phyloP scores from a whole-genome alignment of 2,888 invertebrate species.

The Ophraella communa region DNA sequence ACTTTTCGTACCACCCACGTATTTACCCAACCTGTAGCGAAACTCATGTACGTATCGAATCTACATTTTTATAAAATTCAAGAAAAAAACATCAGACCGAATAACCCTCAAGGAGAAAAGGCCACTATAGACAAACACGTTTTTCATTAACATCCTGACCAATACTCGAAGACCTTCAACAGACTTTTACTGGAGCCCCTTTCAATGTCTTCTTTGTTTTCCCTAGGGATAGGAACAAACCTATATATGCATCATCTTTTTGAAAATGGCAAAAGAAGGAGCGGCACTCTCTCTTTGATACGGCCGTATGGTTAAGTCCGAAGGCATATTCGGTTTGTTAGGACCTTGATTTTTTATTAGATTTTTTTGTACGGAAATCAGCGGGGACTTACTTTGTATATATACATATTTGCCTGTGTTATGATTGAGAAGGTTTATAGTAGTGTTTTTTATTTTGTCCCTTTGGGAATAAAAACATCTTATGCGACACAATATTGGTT shows the following conservation, averaged over 20 bases:
- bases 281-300: slow-evolving; percentile 25
- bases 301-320: slow-evolving; percentile 16
- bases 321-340: slow-evolving; percentile 28
- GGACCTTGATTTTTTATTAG: slow-evolving; percentile 24
- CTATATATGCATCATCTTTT: slow-evolving; percentile 30
- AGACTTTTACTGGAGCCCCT: slow-evolving; percentile 19
- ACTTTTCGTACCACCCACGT: no score
- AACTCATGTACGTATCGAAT: no score
- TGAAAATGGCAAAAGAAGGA: slow-evolving; percentile 26
- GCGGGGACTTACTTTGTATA: slow-evolving; percentile 8
- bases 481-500: background rate
- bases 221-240: slow-evolving; percentile 4
- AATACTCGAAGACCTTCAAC: slow-evolving; percentile 26
- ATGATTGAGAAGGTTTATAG: slow-evolving; percentile 2
- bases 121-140: slow-evolving; percentile 34
- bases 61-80: background rate
- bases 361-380: slow-evolving; percentile 26
- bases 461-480: background rate
- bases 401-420: slow-evolving; percentile 14
- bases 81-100: background rate
- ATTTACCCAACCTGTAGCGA: no score
- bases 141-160: slow-evolving; percentile 31
- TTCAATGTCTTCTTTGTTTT: slow-evolving; percentile 18
- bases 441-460: slow-evolving; percentile 3
- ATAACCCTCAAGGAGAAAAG: slow-evolving; percentile 11